Conservation (phyloP, 2,113 vertebrate species). For the Marcusenius ussheri region DNA sequence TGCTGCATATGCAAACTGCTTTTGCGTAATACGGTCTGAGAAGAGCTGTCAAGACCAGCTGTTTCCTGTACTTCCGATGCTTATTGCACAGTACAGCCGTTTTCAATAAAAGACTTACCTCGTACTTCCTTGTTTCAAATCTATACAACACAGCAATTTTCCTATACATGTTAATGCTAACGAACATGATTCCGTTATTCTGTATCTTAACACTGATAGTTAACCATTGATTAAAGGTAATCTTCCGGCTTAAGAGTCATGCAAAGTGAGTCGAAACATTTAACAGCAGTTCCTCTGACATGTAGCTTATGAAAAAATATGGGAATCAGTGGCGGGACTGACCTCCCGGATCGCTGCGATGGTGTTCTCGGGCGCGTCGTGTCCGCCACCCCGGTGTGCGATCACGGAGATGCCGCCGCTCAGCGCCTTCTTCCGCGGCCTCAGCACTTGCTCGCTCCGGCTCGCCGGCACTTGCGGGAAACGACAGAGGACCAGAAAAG, state of each 20-base stretch:
- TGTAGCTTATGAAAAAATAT: not conserved
- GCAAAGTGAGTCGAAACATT: not conserved
- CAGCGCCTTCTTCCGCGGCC: constrained; percentile 43
- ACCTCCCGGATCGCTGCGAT: constrained; percentile 81
- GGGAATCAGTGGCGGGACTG: constrained; percentile 23
- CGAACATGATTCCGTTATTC: not conserved
- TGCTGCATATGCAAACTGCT: not conserved
- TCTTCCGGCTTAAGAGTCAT: not conserved
- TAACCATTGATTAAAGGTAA: not conserved
- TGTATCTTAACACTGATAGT: not conserved
- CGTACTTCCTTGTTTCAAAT: not conserved
- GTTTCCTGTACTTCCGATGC: not conserved
- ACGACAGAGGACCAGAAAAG: constrained; percentile 64
- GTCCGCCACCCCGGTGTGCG: constrained; percentile 80
- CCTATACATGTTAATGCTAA: not conserved
- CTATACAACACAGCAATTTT: not conserved
- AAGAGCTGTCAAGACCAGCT: not conserved
- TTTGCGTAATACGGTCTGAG: not conserved
- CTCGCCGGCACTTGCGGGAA: constrained; percentile 64
- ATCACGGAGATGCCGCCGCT: constrained; percentile 57
- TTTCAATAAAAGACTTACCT: not conserved
- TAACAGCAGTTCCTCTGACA: not conserved
- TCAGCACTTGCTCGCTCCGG: constrained; percentile 67
- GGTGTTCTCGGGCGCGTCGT: constrained; percentile 94
- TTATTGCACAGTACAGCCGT: not conserved